phyloP scores from a whole-genome alignment of 1,140 invertebrate species.

The Charaxes varanes region DNA sequence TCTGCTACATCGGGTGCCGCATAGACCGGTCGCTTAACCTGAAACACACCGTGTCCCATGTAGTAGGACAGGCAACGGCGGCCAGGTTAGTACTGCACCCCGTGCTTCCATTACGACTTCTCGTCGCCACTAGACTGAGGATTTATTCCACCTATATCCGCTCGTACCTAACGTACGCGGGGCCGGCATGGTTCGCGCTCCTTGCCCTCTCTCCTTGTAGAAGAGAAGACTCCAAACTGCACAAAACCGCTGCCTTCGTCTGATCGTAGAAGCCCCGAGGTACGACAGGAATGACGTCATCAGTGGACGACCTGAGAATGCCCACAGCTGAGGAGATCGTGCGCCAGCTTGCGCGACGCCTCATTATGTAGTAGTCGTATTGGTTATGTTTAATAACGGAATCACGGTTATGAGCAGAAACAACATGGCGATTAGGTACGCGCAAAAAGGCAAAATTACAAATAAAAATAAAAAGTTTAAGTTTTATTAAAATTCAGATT shows the following conservation, averaged over 20 bases:
- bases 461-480: too few species aligned
- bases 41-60: not conserved
- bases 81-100: conserved; percentile 4
- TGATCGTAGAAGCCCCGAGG: conserved; percentile 1
- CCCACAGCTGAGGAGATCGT: not conserved
- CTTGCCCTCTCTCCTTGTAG: not conserved
- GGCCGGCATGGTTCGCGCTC: conserved; percentile 22
- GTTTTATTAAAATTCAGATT: too few species aligned
- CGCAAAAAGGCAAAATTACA: too few species aligned
- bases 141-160: conserved; percentile 21
- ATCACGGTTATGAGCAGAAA: too few species aligned
- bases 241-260: conserved; percentile 6
- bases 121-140: conserved; percentile 7
- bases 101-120: not conserved
- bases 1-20: not conserved
- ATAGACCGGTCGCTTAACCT: conserved; percentile 5
- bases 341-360: not conserved
- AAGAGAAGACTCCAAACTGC: not conserved
- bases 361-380: too few species aligned
- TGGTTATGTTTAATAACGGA: too few species aligned
- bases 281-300: conserved; percentile 7
- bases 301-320: not conserved
- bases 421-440: too few species aligned
- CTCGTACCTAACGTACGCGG: conserved; percentile 20
- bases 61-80: not conserved